These are phyloP conservation scores for Puffinus mauretanicus DNA, from an alignment of 2,113 vertebrate genomes.

Conservation along the genomic window DNA sequence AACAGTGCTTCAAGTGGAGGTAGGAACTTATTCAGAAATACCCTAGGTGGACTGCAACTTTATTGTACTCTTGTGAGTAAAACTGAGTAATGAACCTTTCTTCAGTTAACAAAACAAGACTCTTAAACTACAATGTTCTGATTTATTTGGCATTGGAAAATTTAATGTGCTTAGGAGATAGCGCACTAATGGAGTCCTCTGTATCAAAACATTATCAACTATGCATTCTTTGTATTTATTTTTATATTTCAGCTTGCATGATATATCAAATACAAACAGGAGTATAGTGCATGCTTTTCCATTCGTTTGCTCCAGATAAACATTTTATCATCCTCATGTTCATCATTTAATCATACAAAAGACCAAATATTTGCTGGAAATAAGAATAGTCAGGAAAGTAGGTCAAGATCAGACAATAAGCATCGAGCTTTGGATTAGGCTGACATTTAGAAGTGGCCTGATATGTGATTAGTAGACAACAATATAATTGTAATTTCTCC, in stretches of 20 bases:
- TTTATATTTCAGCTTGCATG: not conserved
- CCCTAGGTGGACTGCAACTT: not conserved
- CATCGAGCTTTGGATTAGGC: not conserved
- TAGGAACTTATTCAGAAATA: not conserved
- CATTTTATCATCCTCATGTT: not conserved
- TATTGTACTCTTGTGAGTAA: not conserved
- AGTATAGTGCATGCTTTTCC: not conserved
- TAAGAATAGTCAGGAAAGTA: not conserved
- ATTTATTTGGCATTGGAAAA: not conserved
- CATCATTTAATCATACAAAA: not conserved
- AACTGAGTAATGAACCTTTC: slow-evolving; percentile 1
- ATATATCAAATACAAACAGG: not conserved
- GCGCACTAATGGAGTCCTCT: not conserved
- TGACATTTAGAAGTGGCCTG: not conserved
- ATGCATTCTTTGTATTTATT: not conserved
- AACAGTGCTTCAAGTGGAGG: not conserved
- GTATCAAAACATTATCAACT: not conserved
- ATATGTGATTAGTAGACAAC: not conserved
- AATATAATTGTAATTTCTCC: not conserved
- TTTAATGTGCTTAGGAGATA: not conserved
- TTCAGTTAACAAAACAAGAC: not conserved
- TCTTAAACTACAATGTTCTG: not conserved
- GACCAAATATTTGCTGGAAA: not conserved
- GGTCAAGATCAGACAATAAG: not conserved
- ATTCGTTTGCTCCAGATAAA: not conserved